A percentile compares a stretch with the other conserved stretches of the same genome.
These are phyloP conservation scores for Neolamprologus sp. DNA, from an alignment of 2,113 vertebrate species.

Conservation along the genomic window DNA sequence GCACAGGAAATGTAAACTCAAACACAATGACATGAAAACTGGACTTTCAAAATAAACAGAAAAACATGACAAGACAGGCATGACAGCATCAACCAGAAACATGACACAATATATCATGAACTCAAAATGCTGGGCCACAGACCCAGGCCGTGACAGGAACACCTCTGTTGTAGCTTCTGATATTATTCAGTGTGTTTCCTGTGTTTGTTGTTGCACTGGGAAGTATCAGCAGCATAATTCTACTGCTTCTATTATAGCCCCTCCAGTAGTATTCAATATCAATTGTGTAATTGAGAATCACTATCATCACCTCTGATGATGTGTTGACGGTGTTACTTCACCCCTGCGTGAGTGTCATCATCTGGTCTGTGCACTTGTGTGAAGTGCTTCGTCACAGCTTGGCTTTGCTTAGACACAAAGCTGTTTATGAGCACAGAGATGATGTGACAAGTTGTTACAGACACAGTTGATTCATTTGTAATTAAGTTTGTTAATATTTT, in stretches of 20 bases:
- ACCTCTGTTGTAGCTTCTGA: no score
- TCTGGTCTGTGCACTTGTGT: neutral
- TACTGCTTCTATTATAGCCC: neutral
- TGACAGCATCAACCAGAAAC: no score
- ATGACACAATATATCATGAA: no score
- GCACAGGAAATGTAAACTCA: no score
- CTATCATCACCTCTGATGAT: neutral
- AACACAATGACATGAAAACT: no score
- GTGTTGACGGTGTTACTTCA: neutral
- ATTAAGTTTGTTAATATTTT: neutral
- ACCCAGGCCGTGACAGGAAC: accelerated
- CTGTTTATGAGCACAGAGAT: neutral
- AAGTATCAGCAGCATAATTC: neutral
- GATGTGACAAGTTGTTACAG: neutral
- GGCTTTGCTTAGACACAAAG: neutral
- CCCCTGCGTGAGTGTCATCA: neutral
- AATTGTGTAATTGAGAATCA: neutral
- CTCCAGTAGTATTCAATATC: neutral
- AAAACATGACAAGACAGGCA: no score
- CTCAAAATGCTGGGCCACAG: no score
- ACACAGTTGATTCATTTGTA: neutral
- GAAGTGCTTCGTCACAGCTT: neutral
- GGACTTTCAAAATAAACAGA: no score
- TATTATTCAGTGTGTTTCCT: neutral
- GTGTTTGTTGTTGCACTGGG: neutral